Percentiles rank a stretch among this genome's conserved stretches.
phyloP scores from a whole-genome alignment of 2,113 vertebrate genomes.

The Paradisaea rubra region DNA sequence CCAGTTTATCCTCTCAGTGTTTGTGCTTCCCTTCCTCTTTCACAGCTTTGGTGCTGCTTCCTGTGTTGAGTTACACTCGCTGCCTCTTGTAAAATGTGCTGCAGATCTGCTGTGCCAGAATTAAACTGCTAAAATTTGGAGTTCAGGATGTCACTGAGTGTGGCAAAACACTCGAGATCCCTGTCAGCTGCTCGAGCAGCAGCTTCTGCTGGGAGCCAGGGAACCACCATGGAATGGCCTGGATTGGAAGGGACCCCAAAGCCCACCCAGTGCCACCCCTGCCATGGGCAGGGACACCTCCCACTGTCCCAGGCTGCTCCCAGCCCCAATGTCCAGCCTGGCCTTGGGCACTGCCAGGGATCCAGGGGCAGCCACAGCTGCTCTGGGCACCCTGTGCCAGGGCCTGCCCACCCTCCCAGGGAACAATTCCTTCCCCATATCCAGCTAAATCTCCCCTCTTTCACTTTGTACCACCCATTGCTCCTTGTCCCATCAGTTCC shows the following conservation, averaged over 20 bases:
- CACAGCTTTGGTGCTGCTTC: background rate
- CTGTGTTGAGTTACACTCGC: background rate
- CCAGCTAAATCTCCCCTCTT: background rate
- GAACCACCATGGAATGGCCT: fast-evolving
- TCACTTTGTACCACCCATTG: background rate
- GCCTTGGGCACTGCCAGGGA: background rate
- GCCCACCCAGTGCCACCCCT: fast-evolving
- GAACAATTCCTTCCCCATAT: background rate
- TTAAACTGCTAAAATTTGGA: background rate
- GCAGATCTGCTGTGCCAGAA: background rate
- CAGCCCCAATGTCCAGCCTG: background rate
- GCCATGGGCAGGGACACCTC: background rate
- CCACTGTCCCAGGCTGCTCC: background rate
- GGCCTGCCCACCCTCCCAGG: background rate
- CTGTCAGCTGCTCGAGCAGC: fast-evolving
- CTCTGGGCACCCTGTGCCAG: background rate
- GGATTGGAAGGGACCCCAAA: fast-evolving
- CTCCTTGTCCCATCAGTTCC: background rate
- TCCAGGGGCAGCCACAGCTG: background rate
- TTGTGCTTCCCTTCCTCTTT: background rate
- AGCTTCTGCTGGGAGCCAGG: background rate
- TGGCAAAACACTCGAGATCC: background rate
- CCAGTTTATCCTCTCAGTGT: background rate
- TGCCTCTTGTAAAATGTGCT: background rate
- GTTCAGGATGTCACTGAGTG: background rate